These are phyloP conservation scores for Tenebrosternarchus preto DNA, from an alignment of 2,113 vertebrate species.

Conservation along the genomic window DNA sequence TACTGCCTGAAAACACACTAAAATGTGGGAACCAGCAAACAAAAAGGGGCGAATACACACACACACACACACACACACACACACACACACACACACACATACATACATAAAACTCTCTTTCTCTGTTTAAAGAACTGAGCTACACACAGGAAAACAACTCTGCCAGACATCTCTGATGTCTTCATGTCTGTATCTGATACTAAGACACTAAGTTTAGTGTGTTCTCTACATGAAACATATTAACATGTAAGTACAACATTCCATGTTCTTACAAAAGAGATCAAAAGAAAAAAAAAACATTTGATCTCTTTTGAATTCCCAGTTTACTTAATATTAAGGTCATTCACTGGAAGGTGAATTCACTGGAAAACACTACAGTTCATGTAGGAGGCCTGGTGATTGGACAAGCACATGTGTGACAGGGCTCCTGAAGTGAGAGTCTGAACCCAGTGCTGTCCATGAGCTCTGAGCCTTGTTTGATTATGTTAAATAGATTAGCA, in stretches of 20 bases:
- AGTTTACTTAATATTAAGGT: no score
- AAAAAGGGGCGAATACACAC: not conserved
- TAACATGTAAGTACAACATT: conserved; percentile 55
- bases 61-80: conserved; percentile 33
- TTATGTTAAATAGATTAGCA: no score
- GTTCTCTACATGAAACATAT: not conserved
- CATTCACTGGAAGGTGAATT: no score
- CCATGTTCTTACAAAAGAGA: conserved; percentile 32
- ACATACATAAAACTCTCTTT: not conserved
- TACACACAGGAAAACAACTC: conserved; percentile 39
- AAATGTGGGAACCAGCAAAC: conserved; percentile 7
- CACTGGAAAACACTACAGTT: no score
- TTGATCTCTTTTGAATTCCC: no score
- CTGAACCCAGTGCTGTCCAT: no score
- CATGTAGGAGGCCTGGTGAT: no score
- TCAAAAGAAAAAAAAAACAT: conserved; percentile 36
- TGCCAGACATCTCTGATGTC: conserved; percentile 41
- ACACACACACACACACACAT: conserved; percentile 35
- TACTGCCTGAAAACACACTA: conserved; percentile 15
- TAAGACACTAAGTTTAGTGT: conserved; percentile 44
- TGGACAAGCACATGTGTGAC: no score
- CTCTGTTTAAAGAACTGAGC: not conserved
- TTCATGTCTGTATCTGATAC: conserved; percentile 30
- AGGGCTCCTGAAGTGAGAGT: no score
- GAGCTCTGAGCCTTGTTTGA: no score